These are phyloP conservation scores for Synanthedon formicaeformis DNA, from an alignment of 2,888 invertebrate species.

Conservation along the genomic window DNA sequence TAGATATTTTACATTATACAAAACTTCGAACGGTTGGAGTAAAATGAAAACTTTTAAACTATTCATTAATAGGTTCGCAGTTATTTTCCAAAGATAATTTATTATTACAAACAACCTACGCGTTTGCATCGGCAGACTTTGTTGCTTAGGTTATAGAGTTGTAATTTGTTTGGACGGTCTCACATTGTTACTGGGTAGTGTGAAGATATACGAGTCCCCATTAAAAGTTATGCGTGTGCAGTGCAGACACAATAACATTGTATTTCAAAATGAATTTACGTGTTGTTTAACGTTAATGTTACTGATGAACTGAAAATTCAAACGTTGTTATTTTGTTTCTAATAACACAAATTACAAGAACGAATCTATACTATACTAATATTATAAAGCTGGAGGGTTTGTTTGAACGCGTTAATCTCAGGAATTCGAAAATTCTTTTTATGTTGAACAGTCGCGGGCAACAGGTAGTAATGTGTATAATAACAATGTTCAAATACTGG, in stretches of 20 bases:
- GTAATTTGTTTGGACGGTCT: background rate
- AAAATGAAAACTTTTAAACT: background rate
- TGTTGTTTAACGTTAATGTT: too few relatives aligned
- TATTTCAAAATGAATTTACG: background rate
- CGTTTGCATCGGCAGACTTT: background rate
- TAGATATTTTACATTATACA: background rate
- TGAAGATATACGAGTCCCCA: slow-evolving; percentile 16
- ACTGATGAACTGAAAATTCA: too few relatives aligned
- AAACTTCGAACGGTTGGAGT: background rate
- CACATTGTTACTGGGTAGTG: slow-evolving; percentile 5
- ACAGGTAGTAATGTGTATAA: too few relatives aligned
- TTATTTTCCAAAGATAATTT: background rate
- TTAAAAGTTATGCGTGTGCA: slow-evolving; percentile 20
- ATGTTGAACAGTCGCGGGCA: too few relatives aligned
- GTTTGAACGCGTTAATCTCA: too few relatives aligned
- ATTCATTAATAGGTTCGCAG: background rate
- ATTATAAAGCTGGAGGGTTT: too few relatives aligned
- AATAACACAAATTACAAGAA: too few relatives aligned
- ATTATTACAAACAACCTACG: background rate
- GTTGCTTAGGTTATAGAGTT: background rate
- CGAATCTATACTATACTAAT: too few relatives aligned
- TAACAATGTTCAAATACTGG: too few relatives aligned
- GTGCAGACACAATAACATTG: slow-evolving; percentile 3
- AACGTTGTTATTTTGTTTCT: too few relatives aligned
- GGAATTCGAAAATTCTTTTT: too few relatives aligned